Base-by-base conservation (phyloP, 2,113 vertebrate genomes). In the Gorsachius goisagi region DNA sequence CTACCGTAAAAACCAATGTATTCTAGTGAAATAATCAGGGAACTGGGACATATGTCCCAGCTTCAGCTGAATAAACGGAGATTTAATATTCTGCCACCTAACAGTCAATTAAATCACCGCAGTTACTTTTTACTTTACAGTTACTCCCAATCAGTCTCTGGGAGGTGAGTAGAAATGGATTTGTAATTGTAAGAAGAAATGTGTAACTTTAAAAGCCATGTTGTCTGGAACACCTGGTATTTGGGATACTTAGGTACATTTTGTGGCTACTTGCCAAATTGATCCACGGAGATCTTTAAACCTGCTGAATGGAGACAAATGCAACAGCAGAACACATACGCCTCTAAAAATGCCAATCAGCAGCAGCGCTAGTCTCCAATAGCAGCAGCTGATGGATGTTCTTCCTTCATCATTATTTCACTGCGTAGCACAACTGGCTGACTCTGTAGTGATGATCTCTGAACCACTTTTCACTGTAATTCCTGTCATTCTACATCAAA, bases 401-500 rank as follows among this genome's bases (percentile, higher is more conserved):
- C 49, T 91, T 87, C 80, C 75, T 90, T 85, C 67, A 56, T 68
- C n/a, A 27, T 74, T 91, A 89, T 80, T 92, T 92, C 53, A 45
- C 45, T 63, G 33, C 41, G 60, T 92, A 84, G 64, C 73, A 74
- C 68, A 89, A 66, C 63, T 44, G 32, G 9, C 59, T 85, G 69
- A 28, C 53, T 72, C 19, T 4, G 32, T 58, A 69, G 41, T 53
- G 45, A 49, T 72, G 49, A 60, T 64, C 59, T 62, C 49, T 73
- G 49, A 94, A 79, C 35, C 33, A 68, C 17, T 76, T 88, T 82
- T 89, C 28, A 60, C 47, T 82, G 14, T 62, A 85, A 80, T 73
- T 85, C n/a, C 49, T 96, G 58, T 60, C 35, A 62, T 85, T 96
- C 67, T 73, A 50, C 26, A 49, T 91, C 59, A 90, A 94, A 95